These are phyloP conservation scores for Lumbricus terrestris DNA, from an alignment of 2,888 invertebrate genomes.

Conservation along the genomic window DNA sequence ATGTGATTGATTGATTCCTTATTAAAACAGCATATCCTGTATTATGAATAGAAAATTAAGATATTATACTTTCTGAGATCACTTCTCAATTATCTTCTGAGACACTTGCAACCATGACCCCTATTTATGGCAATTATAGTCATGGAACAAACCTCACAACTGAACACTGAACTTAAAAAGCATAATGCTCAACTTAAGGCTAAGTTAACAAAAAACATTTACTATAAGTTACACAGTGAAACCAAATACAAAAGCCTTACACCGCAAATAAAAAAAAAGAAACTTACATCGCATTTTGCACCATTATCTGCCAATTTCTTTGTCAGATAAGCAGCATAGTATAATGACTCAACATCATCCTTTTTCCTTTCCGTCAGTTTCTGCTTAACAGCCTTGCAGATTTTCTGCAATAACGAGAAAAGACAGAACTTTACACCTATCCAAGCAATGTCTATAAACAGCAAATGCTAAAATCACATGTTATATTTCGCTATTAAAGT, in stretches of 20 bases:
- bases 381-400: conserved; percentile 61
- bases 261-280: neutral
- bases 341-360: conserved; percentile 63
- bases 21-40: neutral
- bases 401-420: conserved; percentile 43
- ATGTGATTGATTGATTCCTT: too few relatives aligned
- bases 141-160: too few relatives aligned
- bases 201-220: too few relatives aligned
- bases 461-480: neutral
- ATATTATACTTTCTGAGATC: neutral
- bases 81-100: too few relatives aligned
- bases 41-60: neutral
- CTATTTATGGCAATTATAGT: too few relatives aligned
- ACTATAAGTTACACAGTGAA: too few relatives aligned
- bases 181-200: too few relatives aligned
- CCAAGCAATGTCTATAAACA: neutral
- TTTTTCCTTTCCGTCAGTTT: conserved; percentile 49
- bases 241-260: too few relatives aligned
- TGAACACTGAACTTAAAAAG: too few relatives aligned
- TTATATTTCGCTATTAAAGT: too few relatives aligned
- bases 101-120: too few relatives aligned
- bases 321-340: conserved; percentile 70
- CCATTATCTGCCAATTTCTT: conserved; percentile 28
- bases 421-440: neutral
- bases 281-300: conserved; percentile 35